Evolutionary conservation across 2,113 vertebrate species (phyloP).

Genomic region (Picathartes gymnocephalus): DNA sequence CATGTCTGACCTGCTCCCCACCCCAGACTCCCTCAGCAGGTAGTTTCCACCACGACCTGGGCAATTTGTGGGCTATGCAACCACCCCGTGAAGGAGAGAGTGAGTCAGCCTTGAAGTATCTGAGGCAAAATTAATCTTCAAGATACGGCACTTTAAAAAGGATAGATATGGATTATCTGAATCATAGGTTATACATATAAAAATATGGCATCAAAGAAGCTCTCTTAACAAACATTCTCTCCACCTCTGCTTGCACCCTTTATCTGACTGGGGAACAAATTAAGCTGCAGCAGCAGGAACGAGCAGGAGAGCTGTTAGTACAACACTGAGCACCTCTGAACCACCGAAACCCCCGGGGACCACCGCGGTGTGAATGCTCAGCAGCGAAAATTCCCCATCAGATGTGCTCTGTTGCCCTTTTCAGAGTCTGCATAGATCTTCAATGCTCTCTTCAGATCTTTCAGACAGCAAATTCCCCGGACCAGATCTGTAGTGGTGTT

Average conservation of each 20-base stretch:
- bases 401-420: background rate
- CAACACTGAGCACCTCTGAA: background rate
- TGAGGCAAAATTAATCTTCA: constrained; percentile 1
- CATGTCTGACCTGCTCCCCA: background rate
- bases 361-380: background rate
- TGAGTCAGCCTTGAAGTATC: constrained; percentile 27
- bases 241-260: constrained; percentile 10
- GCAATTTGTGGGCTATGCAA: background rate
- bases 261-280: constrained; percentile 26
- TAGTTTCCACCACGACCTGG: background rate
- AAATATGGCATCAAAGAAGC: constrained; percentile 48
- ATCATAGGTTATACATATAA: background rate
- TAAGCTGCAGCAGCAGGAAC: background rate
- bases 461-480: background rate
- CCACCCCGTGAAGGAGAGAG: background rate
- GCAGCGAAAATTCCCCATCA: background rate
- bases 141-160: background rate
- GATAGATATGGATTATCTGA: constrained; percentile 36
- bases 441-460: background rate
- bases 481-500: background rate
- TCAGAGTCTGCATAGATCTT: background rate
- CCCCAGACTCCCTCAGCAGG: background rate
- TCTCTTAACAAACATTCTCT: background rate
- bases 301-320: background rate
- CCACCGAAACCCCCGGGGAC: background rate